Evolutionary conservation across 2,797 vertebrate species (phyloP), one percentile per base, ranked within the genome.

Genomic region (Pipistrellus pygmaeus): DNA sequence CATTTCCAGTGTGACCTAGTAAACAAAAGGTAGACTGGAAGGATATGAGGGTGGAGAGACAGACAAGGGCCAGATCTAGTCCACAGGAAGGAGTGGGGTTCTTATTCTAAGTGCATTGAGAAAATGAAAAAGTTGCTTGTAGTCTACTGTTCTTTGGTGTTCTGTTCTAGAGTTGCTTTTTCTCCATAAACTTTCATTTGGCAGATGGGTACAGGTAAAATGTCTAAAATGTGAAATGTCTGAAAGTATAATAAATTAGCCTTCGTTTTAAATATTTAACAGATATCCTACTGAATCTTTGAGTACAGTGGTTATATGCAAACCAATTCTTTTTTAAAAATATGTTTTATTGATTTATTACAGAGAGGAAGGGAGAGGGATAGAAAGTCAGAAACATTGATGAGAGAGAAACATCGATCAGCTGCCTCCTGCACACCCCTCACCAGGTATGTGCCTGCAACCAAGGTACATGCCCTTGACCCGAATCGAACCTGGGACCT

Each of bases 1-100:
- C n/a, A 83, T 80, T 93, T 93, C 77, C 55, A 85, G 14, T 38
- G 60, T 78, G 82, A 27, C 41, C 35, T 72, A 32, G 32, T 81
- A 73, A 94, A 51, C 71, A 93, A 93, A 86, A 91, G 38, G 32
- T 51, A 76, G 9, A 80, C 2, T 82, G 35, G 83, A 84, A 94
- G 68, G 66, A 86, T 80, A 60, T 1, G 4, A 85, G 27, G 27
- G 57, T 69, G 15, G 20, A 71, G 84, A 81, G 48, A 48, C 1
- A 25, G 30, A 75, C 9, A 60, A 88, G 21, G 20, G 17, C 32
- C 51, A 53, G 51, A 44, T 86, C 66, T 41, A 23, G 55, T 5
- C 27, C 66, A 18, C 0, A 1, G 5, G 51, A 27, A 87, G 11
- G 30, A 64, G n/a, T 73, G 51, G 8, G 51, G 25, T 77, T 92